Percentiles rank a stretch among this genome's conserved stretches.
Conservation (phyloP, 2,888 invertebrate species). For the Melanargia galathea region DNA sequence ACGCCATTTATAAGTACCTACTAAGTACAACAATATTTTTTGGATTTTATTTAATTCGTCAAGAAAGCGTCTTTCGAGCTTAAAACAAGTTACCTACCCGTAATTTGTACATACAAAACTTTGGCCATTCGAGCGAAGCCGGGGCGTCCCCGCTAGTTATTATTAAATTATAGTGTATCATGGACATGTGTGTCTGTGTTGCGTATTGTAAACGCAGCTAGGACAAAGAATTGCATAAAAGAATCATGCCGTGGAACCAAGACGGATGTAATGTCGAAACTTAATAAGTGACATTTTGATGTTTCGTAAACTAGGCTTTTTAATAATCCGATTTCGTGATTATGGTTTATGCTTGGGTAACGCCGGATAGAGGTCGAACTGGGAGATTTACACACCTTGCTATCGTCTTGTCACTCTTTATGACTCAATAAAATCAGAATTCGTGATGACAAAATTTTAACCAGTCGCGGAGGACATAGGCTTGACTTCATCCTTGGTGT, state of each 20-base stretch:
- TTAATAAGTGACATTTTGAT: slow-evolving; percentile 12
- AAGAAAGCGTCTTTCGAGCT: too few relatives aligned
- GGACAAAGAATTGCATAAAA: slow-evolving; percentile 1
- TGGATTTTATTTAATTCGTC: too few relatives aligned
- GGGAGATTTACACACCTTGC: neutral
- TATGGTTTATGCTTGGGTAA: slow-evolving; percentile 18
- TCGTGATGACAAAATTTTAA: neutral
- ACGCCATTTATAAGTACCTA: too few relatives aligned
- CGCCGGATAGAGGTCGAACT: neutral
- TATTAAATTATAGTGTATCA: slow-evolving; percentile 1
- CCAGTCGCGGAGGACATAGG: neutral
- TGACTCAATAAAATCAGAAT: neutral
- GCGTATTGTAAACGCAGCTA: neutral
- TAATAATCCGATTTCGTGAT: slow-evolving; percentile 17
- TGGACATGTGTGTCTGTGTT: neutral
- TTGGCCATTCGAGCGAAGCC: neutral
- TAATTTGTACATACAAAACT: neutral
- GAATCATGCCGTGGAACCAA: slow-evolving; percentile 5
- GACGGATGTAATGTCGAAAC: slow-evolving; percentile 21
- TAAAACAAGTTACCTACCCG: too few relatives aligned
- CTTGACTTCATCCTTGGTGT: too few relatives aligned
- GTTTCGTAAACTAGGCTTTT: slow-evolving; percentile 17
- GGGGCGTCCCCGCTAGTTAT: neutral
- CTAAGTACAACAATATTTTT: too few relatives aligned
- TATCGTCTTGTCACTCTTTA: neutral